Percentiles rank a stretch among this genome's conserved stretches.
phyloP scores from a whole-genome alignment of 2,888 invertebrate species.

The Sesia bembeciformis region DNA sequence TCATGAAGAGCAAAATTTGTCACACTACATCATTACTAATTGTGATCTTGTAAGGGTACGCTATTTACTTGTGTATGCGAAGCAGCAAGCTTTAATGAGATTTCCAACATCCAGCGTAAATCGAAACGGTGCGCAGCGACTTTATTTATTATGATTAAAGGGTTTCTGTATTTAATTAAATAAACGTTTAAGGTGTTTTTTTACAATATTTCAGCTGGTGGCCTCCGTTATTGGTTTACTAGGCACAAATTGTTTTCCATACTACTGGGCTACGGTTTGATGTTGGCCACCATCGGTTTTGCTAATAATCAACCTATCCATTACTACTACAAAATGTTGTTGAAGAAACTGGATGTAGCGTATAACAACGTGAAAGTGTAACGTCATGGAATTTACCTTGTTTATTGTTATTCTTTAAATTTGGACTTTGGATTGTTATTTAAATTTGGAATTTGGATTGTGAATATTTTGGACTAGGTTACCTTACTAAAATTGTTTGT shows the following conservation, averaged over 20 bases:
- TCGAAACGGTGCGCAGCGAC: conserved; percentile 35
- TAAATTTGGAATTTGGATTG: not conserved
- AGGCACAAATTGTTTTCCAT: conserved; percentile 77
- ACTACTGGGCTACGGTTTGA: conserved; percentile 76
- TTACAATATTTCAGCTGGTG: conserved; percentile 37
- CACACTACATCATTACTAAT: conserved; percentile 84
- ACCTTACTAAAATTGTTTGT: no score
- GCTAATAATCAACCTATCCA: conserved; percentile 77
- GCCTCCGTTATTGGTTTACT: conserved; percentile 72
- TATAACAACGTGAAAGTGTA: conserved; percentile 45
- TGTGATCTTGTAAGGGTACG: conserved; percentile 83
- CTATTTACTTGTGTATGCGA: conserved; percentile 82
- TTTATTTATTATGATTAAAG: no score
- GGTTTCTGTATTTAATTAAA: no score
- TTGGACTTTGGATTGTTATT: not conserved
- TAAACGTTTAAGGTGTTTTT: no score
- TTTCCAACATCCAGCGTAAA: conserved; percentile 39
- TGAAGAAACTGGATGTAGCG: conserved; percentile 58
- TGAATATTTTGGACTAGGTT: no score
- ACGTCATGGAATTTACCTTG: conserved; percentile 2
- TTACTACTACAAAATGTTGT: conserved; percentile 75
- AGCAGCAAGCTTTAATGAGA: conserved; percentile 54
- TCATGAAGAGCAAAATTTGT: conserved; percentile 58
- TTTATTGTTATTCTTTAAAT: not conserved
- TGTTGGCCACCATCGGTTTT: conserved; percentile 77